A percentile compares a stretch with the other conserved stretches of the same genome.
Evolutionary conservation across 2,113 vertebrate genomes (phyloP).

Genomic region (Clarias batrachus): DNA sequence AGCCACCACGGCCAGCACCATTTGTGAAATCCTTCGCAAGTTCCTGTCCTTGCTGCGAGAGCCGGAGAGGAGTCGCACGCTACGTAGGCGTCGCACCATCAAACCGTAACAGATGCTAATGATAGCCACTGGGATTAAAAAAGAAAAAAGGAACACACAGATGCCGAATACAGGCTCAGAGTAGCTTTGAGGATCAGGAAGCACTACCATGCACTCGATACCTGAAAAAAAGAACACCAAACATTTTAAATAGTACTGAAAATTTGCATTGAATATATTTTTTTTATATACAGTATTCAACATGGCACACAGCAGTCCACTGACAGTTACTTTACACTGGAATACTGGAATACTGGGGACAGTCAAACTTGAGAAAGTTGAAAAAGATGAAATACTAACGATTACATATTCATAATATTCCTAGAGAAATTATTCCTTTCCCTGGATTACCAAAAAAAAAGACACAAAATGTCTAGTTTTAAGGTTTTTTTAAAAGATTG

Average conservation of each 20-base stretch:
- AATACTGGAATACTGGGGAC: neutral
- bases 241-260: neutral
- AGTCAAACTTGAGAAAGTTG: neutral
- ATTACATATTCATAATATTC: neutral
- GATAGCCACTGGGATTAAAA: slow-evolving; percentile 51
- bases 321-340: neutral
- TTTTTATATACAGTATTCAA: neutral
- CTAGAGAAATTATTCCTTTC: neutral
- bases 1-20: slow-evolving; percentile 52
- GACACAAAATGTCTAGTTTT: neutral
- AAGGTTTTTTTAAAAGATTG: neutral
- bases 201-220: slow-evolving; percentile 46
- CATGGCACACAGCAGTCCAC: neutral
- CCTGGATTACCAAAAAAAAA: neutral
- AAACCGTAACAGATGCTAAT: slow-evolving; percentile 50
- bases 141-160: slow-evolving; percentile 54
- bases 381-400: neutral
- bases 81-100: slow-evolving; percentile 48
- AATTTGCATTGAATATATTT: neutral
- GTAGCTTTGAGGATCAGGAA: slow-evolving; percentile 43
- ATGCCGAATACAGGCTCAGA: slow-evolving; percentile 44
- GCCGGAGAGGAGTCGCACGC: slow-evolving; percentile 46
- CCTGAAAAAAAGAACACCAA: slow-evolving; percentile 20
- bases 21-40: slow-evolving; percentile 47
- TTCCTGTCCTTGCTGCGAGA: slow-evolving; percentile 50